Evolutionary conservation across 1,140 invertebrate genomes (phyloP).

Genomic region (Bombus terrestris): DNA sequence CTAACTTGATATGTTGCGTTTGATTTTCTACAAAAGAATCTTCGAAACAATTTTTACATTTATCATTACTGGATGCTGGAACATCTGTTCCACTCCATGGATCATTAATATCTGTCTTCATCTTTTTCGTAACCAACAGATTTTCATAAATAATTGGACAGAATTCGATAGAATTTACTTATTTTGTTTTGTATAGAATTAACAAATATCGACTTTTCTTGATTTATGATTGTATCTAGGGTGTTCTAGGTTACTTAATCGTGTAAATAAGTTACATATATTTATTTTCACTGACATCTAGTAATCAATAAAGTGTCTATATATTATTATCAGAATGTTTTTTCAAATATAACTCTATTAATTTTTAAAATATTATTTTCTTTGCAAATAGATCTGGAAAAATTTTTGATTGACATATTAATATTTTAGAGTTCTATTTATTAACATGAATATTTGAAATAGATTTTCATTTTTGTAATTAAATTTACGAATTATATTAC

Average conservation of each 20-base stretch:
- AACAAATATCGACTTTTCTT: background rate
- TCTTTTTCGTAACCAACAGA: slow-evolving; percentile 47
- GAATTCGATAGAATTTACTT: background rate
- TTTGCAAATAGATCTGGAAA: background rate
- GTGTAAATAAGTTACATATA: background rate
- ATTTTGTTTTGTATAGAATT: background rate
- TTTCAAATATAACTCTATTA: background rate
- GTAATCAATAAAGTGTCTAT: background rate
- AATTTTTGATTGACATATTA: background rate
- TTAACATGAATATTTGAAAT: background rate
- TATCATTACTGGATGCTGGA: background rate
- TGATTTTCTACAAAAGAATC: slow-evolving; percentile 72
- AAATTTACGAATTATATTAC: background rate
- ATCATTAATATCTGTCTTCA: slow-evolving; percentile 72
- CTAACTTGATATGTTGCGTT: slow-evolving; percentile 59
- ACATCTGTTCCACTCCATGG: slow-evolving; percentile 65
- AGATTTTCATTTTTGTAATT: background rate
- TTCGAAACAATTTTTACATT: slow-evolving; percentile 67
- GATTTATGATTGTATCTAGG: background rate
- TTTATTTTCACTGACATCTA: background rate
- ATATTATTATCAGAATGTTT: background rate
- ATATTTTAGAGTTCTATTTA: background rate
- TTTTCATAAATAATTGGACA: background rate
- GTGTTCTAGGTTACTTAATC: background rate
- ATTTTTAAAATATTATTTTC: background rate